Evolutionary conservation across 2,113 vertebrate species (phyloP).

Genomic region (Paramormyrops kingsleyae): DNA sequence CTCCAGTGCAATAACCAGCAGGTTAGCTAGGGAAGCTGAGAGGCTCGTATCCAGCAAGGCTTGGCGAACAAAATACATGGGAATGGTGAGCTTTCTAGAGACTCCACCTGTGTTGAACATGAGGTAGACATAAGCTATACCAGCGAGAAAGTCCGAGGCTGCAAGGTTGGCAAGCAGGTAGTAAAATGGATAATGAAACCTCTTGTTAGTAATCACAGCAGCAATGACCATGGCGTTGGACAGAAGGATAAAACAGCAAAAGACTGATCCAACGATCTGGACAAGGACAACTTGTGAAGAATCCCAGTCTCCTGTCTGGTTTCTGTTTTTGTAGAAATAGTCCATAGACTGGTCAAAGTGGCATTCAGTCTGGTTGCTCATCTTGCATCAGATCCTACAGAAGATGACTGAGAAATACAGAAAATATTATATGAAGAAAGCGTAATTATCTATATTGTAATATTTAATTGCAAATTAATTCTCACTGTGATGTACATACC

Average conservation of each 20-base stretch:
- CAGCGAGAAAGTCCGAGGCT: conserved; percentile 90
- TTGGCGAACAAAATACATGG: conserved; percentile 86
- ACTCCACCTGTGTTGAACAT: conserved; percentile 88
- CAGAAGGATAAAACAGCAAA: conserved; percentile 89
- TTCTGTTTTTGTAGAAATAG: conserved; percentile 86
- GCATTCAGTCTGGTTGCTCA: conserved; percentile 75
- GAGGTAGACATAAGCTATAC: conserved; percentile 89
- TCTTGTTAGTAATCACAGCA: conserved; percentile 84
- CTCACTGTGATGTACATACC: neutral
- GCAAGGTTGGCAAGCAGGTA: conserved; percentile 91
- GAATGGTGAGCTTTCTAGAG: conserved; percentile 73
- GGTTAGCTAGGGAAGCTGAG: conserved; percentile 83
- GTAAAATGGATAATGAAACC: conserved; percentile 94
- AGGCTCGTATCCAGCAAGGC: conserved; percentile 87
- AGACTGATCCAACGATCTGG: conserved; percentile 77
- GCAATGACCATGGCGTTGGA: conserved; percentile 90
- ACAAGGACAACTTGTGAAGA: conserved; percentile 67
- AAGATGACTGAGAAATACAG: conserved; percentile 20
- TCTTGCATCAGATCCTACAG: conserved; percentile 55
- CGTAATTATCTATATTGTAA: neutral
- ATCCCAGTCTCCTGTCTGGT: conserved; percentile 67
- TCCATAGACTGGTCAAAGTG: conserved; percentile 77
- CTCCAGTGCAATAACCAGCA: conserved; percentile 89
- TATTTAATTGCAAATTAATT: neutral
- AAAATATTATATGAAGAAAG: neutral